Evolutionary conservation across 2,888 invertebrate genomes (phyloP), one percentile per base, ranked within the genome.

Genomic region (Brassicogethes aeneus): DNA sequence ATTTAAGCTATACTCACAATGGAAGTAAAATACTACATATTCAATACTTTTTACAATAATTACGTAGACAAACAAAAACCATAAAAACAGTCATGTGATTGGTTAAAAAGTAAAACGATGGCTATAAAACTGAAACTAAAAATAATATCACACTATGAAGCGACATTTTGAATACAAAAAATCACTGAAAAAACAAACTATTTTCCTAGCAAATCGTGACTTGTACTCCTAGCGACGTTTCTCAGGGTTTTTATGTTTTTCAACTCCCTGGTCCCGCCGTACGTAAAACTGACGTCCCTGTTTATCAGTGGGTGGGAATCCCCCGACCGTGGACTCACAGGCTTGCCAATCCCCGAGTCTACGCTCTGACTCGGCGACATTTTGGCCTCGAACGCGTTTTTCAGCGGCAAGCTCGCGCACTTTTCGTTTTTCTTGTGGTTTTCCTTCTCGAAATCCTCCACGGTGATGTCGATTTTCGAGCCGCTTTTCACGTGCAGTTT

Each of bases 241-340:
- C 54, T 55, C 10, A 61, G 42, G 41, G 56, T 61, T 46, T 80
- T 74, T 16, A 87, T 77, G 39, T 81, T 82, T 60, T 86, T 87
- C 44, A 89, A 66, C 60, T 88, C 85, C 0, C 85, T 85, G 1
- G 84, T 84, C 3, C 86, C 87, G 53, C 85, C 84, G 57, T 82
- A 89, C 47, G 81, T 83, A 34, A 88, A 85, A 57, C 81, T 83
- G 0, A 87, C 85, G 58, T 86, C 88, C 42, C 81, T 80, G 55
- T 83, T 81, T 49, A 86, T 85, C 2, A 89, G 58, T 0, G 89
- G 89, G 68, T 87, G 88, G 17, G 35, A 40, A n/a, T n/a, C n/a
- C n/a, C n/a, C n/a, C n/a, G n/a, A n/a, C n/a, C n/a, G n/a, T 17
- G 72, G 71, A 47, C 79, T 80, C 43, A 72, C 52, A 0, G 82